Percentiles rank a stretch among this genome's conserved stretches.
phyloP scores from a whole-genome alignment of 2,888 invertebrate genomes.

The Drosophila recens region DNA sequence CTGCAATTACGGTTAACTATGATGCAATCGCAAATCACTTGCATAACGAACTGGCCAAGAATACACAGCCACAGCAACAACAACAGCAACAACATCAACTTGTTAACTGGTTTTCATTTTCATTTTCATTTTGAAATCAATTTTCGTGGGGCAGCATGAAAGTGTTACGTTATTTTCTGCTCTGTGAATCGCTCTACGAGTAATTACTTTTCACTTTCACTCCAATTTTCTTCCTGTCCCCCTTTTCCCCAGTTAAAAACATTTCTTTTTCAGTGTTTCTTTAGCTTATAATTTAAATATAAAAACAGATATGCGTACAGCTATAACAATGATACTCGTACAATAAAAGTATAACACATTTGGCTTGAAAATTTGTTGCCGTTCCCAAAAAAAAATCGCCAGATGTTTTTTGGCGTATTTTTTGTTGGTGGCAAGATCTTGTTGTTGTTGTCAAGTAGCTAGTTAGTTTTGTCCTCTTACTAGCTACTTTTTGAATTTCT shows the following conservation, averaged over 20 bases:
- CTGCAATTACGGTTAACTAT: conserved; percentile 68
- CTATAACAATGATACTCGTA: conserved; percentile 72
- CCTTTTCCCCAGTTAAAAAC: conserved; percentile 27
- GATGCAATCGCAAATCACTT: conserved; percentile 63
- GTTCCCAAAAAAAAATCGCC: conserved; percentile 30
- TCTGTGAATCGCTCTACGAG: neutral
- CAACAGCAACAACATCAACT: conserved; percentile 11
- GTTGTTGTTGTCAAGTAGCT: conserved; percentile 50
- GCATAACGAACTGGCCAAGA: conserved; percentile 78
- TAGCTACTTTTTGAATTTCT: conserved; percentile 57
- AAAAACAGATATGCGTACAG: conserved; percentile 71
- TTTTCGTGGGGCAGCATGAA: conserved; percentile 14
- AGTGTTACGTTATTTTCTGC: conserved; percentile 34
- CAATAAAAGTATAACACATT: conserved; percentile 84
- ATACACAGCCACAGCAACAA: conserved; percentile 44
- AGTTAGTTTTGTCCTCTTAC: conserved; percentile 80
- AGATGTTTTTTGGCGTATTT: conserved; percentile 6
- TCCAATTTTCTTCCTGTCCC: conserved; percentile 10
- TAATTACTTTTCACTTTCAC: conserved; percentile 68
- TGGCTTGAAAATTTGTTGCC: conserved; percentile 81
- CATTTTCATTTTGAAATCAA: conserved; percentile 34
- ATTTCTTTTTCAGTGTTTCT: conserved; percentile 68
- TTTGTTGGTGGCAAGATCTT: conserved; percentile 23
- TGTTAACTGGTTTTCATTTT: conserved; percentile 56
- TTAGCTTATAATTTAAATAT: conserved; percentile 79